Conservation (phyloP, 2,888 invertebrate genomes). For the Hydrotaea diabolus region DNA sequence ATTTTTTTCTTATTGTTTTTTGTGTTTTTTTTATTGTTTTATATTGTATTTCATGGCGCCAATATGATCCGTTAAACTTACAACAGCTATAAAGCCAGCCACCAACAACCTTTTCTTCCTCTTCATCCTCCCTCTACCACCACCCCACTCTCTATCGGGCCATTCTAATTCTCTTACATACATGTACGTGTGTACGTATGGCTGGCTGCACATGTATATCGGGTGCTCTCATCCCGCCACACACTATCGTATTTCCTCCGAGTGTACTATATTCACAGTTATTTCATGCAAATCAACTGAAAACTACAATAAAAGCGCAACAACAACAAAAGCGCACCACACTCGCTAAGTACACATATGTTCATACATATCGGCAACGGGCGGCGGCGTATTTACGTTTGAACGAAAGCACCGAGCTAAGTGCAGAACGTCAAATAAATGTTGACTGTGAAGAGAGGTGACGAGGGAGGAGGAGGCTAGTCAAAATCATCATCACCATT, state of each 20-base stretch:
- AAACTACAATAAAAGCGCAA: not conserved
- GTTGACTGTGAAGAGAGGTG: too few relatives aligned
- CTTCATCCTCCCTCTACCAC: too few relatives aligned
- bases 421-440: too few relatives aligned
- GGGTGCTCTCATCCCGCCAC: too few relatives aligned
- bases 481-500: not conserved
- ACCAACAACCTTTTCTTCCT: not conserved
- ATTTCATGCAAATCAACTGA: constrained; percentile 18
- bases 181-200: too few relatives aligned
- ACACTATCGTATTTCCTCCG: too few relatives aligned
- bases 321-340: not conserved
- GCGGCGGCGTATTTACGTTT: too few relatives aligned
- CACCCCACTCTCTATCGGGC: too few relatives aligned
- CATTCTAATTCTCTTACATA: too few relatives aligned
- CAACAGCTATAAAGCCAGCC: not conserved
- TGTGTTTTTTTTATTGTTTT: constrained; percentile 21
- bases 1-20: constrained; percentile 27
- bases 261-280: constrained; percentile 25
- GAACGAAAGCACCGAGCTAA: too few relatives aligned
- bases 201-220: too few relatives aligned
- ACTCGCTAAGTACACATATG: not conserved
- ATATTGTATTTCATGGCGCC: constrained; percentile 48
- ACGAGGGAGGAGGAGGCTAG: not conserved
- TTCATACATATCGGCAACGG: too few relatives aligned
- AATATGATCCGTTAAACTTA: constrained; percentile 16